Base-by-base conservation (phyloP, 2,888 invertebrate genomes). In the Diarsia brunnea region DNA sequence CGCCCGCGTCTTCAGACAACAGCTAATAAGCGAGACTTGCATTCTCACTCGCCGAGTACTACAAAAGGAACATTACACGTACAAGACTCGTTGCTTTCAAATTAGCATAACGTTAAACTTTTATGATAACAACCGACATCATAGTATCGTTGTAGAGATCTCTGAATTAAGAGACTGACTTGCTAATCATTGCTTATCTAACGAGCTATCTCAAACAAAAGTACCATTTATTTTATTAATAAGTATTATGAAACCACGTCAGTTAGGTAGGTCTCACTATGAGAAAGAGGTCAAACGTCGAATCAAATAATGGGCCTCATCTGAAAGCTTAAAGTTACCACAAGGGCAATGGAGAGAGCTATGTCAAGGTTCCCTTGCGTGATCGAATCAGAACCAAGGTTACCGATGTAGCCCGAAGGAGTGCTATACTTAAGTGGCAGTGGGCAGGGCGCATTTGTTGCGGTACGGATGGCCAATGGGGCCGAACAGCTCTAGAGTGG, bases 91-190 rank as follows among this genome's bases (percentile, higher is more conserved):
- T 60, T 55, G 24, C 43, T 83, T 61, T 24, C 51, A 51, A 49
- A 78, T 72, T 72, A n/a, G 78, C 78, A 71, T 60, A 68, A 82
- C n/a, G 47, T 65, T 82, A 47, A 51, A 77, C 47, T 64, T 58
- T 71, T 71, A 77, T 71, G 58, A 63, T 69, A 69, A 45, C 47
- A 65, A 51, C 77, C 55, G 58, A 51, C 45, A 55, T 16, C n/a
- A 14, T 16, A n/a, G 19, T 67, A 63, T 64, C 63, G 14, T 43
- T 45, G n/a, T 12, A 45, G 63, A 51, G 27, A 67, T 66, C 55
- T 53, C 21, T 53, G 16, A 55, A 49, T 55, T 43, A 21, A 55
- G 4, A 14, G 3, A 79, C 27, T 19, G 27, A 63, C 38, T n/a
- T 19, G 11, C 1, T 24, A 14, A 47, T 47, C 61, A 49, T 69